Evolutionary conservation across 2,113 vertebrate genomes (phyloP).

Genomic region (Lophotis ruficrista): DNA sequence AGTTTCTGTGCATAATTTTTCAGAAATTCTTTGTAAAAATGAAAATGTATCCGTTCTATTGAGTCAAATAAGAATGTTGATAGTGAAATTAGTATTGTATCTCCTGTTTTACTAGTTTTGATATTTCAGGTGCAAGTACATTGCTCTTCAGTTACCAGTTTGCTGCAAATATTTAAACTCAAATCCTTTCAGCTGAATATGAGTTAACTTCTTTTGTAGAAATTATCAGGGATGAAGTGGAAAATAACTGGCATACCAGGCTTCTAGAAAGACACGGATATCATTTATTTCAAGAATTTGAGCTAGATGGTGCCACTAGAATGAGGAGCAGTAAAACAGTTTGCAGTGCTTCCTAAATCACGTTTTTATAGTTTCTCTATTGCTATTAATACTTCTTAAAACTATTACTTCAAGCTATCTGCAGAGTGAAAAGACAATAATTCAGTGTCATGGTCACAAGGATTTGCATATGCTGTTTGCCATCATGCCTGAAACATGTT

Average conservation of each 20-base stretch:
- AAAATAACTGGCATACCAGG: background rate
- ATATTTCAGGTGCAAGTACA: background rate
- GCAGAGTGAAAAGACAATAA: background rate
- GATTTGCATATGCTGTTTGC: background rate
- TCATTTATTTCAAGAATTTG: background rate
- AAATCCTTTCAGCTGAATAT: background rate
- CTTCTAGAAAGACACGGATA: background rate
- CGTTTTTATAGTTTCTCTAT: background rate
- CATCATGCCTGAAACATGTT: background rate
- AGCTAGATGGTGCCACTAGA: background rate
- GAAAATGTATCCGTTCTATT: background rate
- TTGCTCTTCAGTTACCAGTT: background rate
- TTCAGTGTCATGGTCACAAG: background rate
- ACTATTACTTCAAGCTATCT: background rate
- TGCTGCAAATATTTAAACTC: background rate
- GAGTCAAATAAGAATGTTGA: background rate
- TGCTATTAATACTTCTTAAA: background rate
- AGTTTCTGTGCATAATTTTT: background rate
- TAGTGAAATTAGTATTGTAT: background rate
- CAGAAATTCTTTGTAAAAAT: background rate
- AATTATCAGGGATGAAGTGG: background rate
- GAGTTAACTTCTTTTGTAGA: background rate
- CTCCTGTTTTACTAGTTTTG: background rate
- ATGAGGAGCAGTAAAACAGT: background rate
- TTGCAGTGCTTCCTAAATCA: background rate